Evolutionary conservation across 2,113 vertebrate genomes (phyloP), one percentile per base, ranked within the genome.

Genomic region (Phocoena phocoena): DNA sequence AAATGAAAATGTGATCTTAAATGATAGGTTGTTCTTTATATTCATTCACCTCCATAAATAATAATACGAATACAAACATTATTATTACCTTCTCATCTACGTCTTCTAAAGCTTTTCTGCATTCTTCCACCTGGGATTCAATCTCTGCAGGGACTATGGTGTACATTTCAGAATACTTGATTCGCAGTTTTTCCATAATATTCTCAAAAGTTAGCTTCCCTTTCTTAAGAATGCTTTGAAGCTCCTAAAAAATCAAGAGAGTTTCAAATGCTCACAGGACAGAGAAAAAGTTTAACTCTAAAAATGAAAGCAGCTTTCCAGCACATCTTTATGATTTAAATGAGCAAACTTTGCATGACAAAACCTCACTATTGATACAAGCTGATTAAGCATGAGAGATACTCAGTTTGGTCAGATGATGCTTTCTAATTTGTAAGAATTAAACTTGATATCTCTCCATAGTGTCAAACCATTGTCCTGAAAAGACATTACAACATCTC

Each of bases 31-130:
- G 60, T 79, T 50, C 14, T 80, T 77, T 68, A 41, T 47, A 53
- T 9, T 63, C 87, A 70, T 76, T 89, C 71, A 90, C 70, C 73
- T 36, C 67, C 88, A 25, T 73, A 77, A 65, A 95, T 23, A 91
- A 71, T 15, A 87, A 93, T 44, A 97, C 44, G 2, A 25, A 17
- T 20, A 95, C 11, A 76, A 76, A 62, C 13, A 28, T 18, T 23
- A 82, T 74, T 63, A 28, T 98, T 99, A 99, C 99, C 99, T 99
- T 99, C 12, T 98, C 98, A 91, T 99, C 99, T 4, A 99, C 60
- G 88, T 99, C 98, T 84, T 99, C 98, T 92, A 99, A 88, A 0
- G 98, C 98, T 71, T 98, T 98, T 17, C 98, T 99, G 98, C 99
- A 99, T 76, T 99, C 99, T 97, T 99, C 98, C 93, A 99, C 14